A percentile compares a stretch with the other conserved stretches of the same genome.
phyloP scores from a whole-genome alignment of 2,113 vertebrate genomes.

The Pimephales promelas region DNA sequence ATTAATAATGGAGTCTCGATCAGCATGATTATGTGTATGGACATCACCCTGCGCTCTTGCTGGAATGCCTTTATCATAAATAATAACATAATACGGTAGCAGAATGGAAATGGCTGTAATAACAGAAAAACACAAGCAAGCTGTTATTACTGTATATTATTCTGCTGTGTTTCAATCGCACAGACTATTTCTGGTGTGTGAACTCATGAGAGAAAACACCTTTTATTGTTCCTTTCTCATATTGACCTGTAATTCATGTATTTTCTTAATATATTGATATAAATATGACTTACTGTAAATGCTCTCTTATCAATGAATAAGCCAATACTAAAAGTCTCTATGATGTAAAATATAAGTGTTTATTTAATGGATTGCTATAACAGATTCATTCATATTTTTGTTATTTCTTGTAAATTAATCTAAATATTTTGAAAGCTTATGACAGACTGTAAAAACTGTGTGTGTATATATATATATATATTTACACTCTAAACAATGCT shows the following conservation, averaged over 20 bases:
- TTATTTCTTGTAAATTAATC: too few relatives aligned
- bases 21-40: not conserved
- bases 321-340: too few relatives aligned
- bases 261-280: not conserved
- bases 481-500: too few relatives aligned
- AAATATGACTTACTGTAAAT: not conserved
- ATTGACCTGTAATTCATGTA: not conserved
- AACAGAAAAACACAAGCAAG: constrained; percentile 10
- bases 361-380: not conserved
- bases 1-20: constrained; percentile 14
- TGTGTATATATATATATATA: too few relatives aligned
- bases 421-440: too few relatives aligned
- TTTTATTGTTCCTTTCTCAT: too few relatives aligned
- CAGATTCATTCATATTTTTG: not conserved
- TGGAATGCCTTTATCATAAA: not conserved
- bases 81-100: constrained; percentile 5
- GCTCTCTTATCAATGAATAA: not conserved
- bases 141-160: not conserved
- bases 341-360: not conserved
- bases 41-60: not conserved
- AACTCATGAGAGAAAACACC: too few relatives aligned
- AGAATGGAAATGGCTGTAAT: constrained; percentile 14
- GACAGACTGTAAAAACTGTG: not conserved
- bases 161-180: not conserved
- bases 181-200: not conserved